A percentile compares a stretch with the other conserved stretches of the same genome.
Conservation (phyloP, 1,140 invertebrate genomes). For the Brachionus rubens region DNA sequence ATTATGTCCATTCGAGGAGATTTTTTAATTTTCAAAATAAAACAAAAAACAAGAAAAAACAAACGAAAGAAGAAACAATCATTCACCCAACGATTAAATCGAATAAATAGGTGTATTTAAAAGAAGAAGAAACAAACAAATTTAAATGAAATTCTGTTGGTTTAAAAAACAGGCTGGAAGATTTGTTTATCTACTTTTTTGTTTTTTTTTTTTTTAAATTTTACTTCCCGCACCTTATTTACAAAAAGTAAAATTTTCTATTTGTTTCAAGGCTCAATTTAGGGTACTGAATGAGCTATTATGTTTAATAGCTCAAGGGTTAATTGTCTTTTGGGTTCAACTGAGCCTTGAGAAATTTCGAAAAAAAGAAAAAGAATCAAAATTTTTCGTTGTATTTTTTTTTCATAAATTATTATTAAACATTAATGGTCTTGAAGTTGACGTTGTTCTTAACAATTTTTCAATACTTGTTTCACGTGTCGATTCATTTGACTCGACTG, state of each 20-base stretch:
- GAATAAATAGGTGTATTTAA: background rate
- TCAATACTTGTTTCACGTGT: constrained; percentile 41
- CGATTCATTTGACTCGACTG: constrained; percentile 32
- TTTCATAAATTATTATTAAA: constrained; percentile 46
- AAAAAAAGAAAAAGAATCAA: constrained; percentile 16
- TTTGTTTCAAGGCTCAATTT: constrained; percentile 1
- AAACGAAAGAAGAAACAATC: background rate
- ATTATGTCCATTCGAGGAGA: background rate
- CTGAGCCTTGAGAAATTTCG: background rate
- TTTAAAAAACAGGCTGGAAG: background rate
- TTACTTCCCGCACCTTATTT: constrained; percentile 29
- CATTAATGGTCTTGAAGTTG: constrained; percentile 44
- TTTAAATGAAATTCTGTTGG: background rate
- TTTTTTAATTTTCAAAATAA: background rate
- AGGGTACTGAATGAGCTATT: background rate
- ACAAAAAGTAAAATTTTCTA: constrained; percentile 38
- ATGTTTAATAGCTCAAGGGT: constrained; percentile 8
- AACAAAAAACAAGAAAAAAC: background rate
- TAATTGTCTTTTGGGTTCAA: background rate
- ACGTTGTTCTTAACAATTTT: constrained; percentile 41
- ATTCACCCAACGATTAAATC: constrained; percentile 3
- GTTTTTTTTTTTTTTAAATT: constrained; percentile 5
- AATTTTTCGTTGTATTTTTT: constrained; percentile 12
- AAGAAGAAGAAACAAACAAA: background rate
- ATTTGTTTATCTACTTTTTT: constrained; percentile 20